Conservation (phyloP, 2,888 invertebrate species). For the Protonemura montana region DNA sequence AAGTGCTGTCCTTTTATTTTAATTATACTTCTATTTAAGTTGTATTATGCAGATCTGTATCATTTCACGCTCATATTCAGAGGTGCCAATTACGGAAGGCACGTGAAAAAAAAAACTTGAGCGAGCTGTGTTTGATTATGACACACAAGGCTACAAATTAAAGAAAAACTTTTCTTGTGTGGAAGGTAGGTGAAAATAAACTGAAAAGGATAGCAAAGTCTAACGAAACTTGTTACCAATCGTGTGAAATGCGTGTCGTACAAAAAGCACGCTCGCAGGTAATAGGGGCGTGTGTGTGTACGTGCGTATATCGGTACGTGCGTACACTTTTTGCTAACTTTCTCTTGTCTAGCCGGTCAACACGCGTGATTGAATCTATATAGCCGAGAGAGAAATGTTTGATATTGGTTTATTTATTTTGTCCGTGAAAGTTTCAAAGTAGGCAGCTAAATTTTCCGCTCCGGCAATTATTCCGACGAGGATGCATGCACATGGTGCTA, state of each 20-base stretch:
- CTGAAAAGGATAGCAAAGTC: background rate
- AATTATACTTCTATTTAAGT: background rate
- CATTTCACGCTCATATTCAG: background rate
- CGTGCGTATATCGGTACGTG: background rate
- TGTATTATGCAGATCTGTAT: background rate
- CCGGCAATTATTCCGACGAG: background rate
- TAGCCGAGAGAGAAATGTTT: background rate
- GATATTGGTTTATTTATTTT: background rate
- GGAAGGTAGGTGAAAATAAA: background rate
- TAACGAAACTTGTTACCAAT: background rate
- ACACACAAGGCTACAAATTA: background rate
- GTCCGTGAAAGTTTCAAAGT: conserved; percentile 2
- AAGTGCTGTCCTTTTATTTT: background rate
- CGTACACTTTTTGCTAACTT: background rate
- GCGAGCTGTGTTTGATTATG: background rate
- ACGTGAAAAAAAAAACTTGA: background rate
- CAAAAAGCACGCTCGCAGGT: background rate
- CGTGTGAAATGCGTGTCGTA: background rate
- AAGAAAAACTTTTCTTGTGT: background rate
- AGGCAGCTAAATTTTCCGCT: background rate
- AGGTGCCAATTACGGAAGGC: background rate
- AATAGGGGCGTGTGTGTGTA: background rate
- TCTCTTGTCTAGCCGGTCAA: background rate
- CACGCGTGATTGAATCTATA: background rate
- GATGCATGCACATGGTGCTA: background rate